phyloP scores from a whole-genome alignment of 2,888 invertebrate species.

The Eudasyphora cyanicolor region DNA sequence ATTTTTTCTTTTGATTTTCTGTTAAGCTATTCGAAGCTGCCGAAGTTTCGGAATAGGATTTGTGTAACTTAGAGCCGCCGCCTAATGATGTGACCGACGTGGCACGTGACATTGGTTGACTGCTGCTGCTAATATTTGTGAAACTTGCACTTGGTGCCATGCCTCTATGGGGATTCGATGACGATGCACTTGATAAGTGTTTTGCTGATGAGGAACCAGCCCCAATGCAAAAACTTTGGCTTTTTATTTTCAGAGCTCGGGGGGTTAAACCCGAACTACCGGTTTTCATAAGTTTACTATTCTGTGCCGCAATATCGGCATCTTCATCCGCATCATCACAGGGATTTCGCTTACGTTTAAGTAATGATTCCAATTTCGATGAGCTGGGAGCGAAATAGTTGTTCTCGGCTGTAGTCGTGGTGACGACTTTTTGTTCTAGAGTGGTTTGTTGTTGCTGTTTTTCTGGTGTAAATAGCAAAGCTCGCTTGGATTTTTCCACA shows the following conservation, averaged over 20 bases:
- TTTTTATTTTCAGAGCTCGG: constrained; percentile 78
- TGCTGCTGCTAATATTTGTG: constrained; percentile 50
- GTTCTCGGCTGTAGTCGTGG: constrained; percentile 18
- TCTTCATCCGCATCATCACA: constrained; percentile 71
- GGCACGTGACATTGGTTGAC: constrained; percentile 32
- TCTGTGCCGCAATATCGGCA: constrained; percentile 68
- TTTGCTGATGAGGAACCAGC: constrained; percentile 73
- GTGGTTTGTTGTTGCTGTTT: constrained; percentile 70
- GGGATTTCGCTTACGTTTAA: constrained; percentile 75
- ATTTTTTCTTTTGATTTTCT: constrained; percentile 82
- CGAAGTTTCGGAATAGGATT: constrained; percentile 73
- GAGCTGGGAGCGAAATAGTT: constrained; percentile 48
- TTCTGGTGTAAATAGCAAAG: constrained; percentile 84
- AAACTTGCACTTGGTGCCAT: constrained; percentile 14
- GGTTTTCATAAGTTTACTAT: constrained; percentile 71
- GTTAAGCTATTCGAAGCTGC: constrained; percentile 72
- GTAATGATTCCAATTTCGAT: constrained; percentile 71
- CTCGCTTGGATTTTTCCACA: constrained; percentile 84
- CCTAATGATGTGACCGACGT: constrained; percentile 40
- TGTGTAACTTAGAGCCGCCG: constrained; percentile 64
- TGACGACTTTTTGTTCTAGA: constrained; percentile 30
- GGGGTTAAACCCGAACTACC: constrained; percentile 72
- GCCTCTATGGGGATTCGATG: constrained; percentile 33
- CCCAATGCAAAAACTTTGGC: constrained; percentile 79
- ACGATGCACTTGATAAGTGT: constrained; percentile 48